Percentiles rank a stretch among this genome's conserved stretches.
Conservation (phyloP, 37 sponge, comb jelly and placozoan genomes). For the Halisarca cf. caerulea region DNA sequence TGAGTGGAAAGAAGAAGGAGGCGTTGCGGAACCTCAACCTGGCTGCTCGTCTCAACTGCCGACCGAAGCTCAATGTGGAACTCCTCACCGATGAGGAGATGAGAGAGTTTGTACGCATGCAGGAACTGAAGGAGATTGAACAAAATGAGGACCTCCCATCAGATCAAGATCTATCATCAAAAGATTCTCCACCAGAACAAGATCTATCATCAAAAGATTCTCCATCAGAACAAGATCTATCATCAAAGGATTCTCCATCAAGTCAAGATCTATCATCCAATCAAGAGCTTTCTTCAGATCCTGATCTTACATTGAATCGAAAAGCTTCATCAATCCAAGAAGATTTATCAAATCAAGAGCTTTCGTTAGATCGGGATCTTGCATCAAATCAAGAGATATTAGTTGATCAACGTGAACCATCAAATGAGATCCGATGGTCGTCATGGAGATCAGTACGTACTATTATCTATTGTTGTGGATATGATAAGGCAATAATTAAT, state of each 20-base stretch:
- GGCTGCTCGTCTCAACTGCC: conserved; percentile 62
- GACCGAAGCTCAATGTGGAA: conserved; percentile 22
- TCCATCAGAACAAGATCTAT: background rate
- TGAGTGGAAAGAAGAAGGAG: conserved; percentile 45
- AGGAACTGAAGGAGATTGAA: background rate
- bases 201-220: background rate
- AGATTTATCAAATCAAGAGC: no score
- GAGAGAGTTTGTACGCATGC: conserved; percentile 2
- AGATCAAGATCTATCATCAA: background rate
- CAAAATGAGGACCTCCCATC: background rate
- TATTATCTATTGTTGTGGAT: no score
- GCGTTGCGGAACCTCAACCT: conserved; percentile 59
- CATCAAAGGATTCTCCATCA: background rate
- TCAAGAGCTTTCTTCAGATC: background rate
- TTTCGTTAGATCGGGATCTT: background rate
- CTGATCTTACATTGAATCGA: no score
- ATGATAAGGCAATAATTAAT: no score
- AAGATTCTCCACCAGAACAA: background rate
- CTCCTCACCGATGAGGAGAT: conserved; percentile 65
- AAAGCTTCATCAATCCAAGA: no score
- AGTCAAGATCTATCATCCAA: background rate
- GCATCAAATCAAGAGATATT: background rate
- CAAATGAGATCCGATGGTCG: no score
- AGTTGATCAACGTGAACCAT: background rate
- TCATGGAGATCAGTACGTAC: no score